These are phyloP conservation scores for Ceratina japonica DNA, from an alignment of 1,140 invertebrate species.

Conservation along the genomic window DNA sequence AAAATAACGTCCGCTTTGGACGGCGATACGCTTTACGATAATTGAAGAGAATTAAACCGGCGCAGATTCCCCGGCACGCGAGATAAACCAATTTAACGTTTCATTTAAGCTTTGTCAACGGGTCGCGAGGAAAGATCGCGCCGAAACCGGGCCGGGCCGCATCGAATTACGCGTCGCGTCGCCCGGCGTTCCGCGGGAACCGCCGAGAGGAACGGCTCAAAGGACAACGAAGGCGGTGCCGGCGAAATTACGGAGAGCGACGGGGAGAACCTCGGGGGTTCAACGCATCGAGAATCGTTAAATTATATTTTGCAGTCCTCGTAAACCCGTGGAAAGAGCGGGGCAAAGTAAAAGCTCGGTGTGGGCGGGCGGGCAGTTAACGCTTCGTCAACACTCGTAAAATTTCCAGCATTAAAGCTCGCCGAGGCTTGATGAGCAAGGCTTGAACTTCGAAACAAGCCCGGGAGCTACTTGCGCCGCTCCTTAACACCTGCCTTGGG, in stretches of 20 bases:
- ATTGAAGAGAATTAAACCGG: constrained; percentile 44
- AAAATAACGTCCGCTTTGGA: constrained; percentile 43
- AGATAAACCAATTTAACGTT: constrained; percentile 59
- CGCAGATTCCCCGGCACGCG: constrained; percentile 37
- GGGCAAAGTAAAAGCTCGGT: constrained; percentile 35
- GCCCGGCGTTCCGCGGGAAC: background rate
- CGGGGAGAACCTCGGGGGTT: background rate
- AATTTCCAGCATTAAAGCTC: constrained; percentile 66
- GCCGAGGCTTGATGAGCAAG: constrained; percentile 44
- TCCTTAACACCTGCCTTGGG: constrained; percentile 44
- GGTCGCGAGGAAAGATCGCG: constrained; percentile 21
- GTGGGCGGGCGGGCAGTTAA: constrained; percentile 48
- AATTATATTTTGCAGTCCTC: constrained; percentile 60
- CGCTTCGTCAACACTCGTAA: constrained; percentile 67
- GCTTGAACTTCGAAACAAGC: constrained; percentile 60
- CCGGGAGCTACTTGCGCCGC: constrained; percentile 27
- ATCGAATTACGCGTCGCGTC: background rate
- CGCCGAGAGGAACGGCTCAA: background rate
- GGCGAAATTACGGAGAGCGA: background rate
- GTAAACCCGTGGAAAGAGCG: constrained; percentile 30
- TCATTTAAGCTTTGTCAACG: constrained; percentile 54
- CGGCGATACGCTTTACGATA: constrained; percentile 40
- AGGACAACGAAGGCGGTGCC: background rate
- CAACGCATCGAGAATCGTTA: constrained; percentile 57
- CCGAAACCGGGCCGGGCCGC: background rate